Base-by-base conservation (phyloP, 2,113 vertebrate species). In the Cyprinodon variegatus region DNA sequence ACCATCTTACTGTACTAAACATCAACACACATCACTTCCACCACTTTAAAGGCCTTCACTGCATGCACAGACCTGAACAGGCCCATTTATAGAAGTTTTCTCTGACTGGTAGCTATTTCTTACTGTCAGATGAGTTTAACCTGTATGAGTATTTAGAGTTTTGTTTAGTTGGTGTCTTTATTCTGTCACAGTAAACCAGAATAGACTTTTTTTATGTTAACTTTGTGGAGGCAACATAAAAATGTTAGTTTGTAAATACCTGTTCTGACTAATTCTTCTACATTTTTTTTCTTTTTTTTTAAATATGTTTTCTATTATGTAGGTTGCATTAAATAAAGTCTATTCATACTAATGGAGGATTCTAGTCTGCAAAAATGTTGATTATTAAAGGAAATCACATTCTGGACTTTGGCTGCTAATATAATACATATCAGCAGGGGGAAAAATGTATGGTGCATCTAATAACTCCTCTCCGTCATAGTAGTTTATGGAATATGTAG, bases 11-110 rank as follows among this genome's bases (percentile, higher is more conserved):
- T 9, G 50, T 3, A 8, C 50, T 14, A 3, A 5, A 15, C 15
- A 48, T 41, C 4, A 41, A 41, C 11, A 48, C 46, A 14, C 46
- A 48, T 48, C 13, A 4, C 6, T 57, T 14, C 10, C 17, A 1
- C 6, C 50, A 9, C 8, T 57, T 57, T 9, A 57, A n/a, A 20
- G 29, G 76, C 68, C 77, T 69, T 92, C 91, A 93, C 94, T 94
- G 93, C 93, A 92, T 94, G 92, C 91, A 92, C 91, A 90, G 87
- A 91, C 82, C 78, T 78, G 41, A 37, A 79, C 86, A 84, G 76
- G 15, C 57, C 60, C 15, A 64, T 39, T 46, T 2, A 5, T 8
- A 61, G 40, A 1, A 29, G 20, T 46, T 57, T 53, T 69, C 45
- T 43, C 12, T 14, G 11, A 15, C 20, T n/a, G 3, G 22, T 8